A percentile compares a stretch with the other conserved stretches of the same genome.
These are phyloP conservation scores for Scolopax bukidnonensis DNA, from an alignment of 2,797 vertebrate genomes.

Conservation along the genomic window DNA sequence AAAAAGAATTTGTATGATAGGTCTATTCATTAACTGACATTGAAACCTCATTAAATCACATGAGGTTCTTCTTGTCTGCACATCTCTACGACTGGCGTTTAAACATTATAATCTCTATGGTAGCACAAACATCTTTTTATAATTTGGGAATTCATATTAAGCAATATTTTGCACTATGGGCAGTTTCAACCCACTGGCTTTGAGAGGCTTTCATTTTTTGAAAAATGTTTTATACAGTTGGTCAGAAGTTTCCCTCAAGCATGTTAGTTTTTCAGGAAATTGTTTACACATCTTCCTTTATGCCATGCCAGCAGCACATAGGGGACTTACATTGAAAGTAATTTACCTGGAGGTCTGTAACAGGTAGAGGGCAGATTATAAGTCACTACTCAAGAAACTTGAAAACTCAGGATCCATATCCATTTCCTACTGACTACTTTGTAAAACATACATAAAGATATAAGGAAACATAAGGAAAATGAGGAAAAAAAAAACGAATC, in stretches of 20 bases:
- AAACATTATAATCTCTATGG: background rate
- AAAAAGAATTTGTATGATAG: background rate
- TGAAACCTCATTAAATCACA: background rate
- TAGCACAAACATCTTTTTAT: background rate
- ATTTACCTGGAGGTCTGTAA: background rate
- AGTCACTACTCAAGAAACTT: background rate
- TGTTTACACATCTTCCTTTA: conserved; percentile 14
- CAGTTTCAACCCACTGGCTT: background rate
- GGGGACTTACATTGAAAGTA: background rate
- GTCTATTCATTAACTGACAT: background rate
- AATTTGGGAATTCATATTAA: background rate
- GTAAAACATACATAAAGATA: background rate
- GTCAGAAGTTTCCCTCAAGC: background rate
- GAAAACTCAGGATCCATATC: background rate
- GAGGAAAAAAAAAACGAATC: background rate
- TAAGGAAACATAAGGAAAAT: background rate
- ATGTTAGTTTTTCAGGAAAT: conserved; percentile 4
- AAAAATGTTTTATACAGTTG: background rate
- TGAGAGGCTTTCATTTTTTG: background rate
- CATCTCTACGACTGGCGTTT: background rate
- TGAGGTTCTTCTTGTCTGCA: background rate
- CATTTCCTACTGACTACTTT: background rate
- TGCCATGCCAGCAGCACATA: background rate
- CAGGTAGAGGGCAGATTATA: background rate
- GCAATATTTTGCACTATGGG: background rate